phyloP scores from a whole-genome alignment of 2,113 vertebrate species.

The Craseonycteris thonglongyai region DNA sequence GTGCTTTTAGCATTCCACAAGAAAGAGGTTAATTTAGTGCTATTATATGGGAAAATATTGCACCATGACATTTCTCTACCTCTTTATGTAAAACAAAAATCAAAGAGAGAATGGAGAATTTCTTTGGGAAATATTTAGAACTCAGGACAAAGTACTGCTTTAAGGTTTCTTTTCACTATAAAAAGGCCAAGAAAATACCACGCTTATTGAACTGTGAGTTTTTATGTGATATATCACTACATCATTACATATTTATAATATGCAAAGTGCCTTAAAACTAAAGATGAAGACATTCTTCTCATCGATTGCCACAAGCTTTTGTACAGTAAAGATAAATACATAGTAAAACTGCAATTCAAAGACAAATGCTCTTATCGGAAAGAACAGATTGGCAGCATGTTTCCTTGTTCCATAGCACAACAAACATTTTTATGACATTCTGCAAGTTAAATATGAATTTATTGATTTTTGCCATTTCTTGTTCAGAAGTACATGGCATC shows the following conservation, averaged over 20 bases:
- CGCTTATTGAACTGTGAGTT: constrained; percentile 14
- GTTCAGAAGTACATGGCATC: background rate
- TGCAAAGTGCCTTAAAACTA: constrained; percentile 40
- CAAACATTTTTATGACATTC: constrained; percentile 36
- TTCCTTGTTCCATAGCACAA: background rate
- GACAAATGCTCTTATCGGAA: constrained; percentile 40
- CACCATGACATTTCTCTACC: background rate
- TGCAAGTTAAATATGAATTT: constrained; percentile 46
- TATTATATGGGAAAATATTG: constrained; percentile 20
- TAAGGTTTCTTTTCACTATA: constrained; percentile 40
- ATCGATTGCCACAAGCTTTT: constrained; percentile 18
- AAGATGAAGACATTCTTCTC: constrained; percentile 10
- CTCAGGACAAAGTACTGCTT: constrained; percentile 12
- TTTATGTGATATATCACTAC: constrained; percentile 17
- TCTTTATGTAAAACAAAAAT: constrained; percentile 20
- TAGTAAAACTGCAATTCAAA: constrained; percentile 42
- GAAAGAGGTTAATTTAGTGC: background rate
- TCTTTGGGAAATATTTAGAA: constrained; percentile 28
- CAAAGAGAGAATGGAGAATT: background rate
- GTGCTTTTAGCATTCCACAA: constrained; percentile 20
- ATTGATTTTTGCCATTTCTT: constrained; percentile 44
- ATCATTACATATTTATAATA: constrained; percentile 53
- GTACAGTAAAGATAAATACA: constrained; percentile 51
- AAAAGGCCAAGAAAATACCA: constrained; percentile 2
- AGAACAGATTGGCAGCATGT: background rate